A percentile compares a stretch with the other conserved stretches of the same genome.
These are phyloP conservation scores for Larimichthys crocea DNA, from an alignment of 2,113 vertebrate species.

Conservation along the genomic window DNA sequence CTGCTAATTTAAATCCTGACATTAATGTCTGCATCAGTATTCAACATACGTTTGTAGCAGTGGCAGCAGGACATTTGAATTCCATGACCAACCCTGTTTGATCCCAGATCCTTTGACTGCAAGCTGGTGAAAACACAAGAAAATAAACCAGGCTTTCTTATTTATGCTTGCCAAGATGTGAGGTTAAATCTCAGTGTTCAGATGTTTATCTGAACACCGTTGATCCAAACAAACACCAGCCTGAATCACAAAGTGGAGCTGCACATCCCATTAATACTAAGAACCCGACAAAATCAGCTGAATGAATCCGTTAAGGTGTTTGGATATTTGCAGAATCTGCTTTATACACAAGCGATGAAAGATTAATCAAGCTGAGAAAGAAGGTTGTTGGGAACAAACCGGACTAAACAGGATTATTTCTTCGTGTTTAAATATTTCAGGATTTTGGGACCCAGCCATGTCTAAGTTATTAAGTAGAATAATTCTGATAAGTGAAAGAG, in stretches of 20 bases:
- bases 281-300: neutral
- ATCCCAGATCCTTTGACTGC: neutral
- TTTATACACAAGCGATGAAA: slow-evolving; percentile 5
- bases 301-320: neutral
- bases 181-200: neutral
- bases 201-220: neutral
- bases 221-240: neutral
- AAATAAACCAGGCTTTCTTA: neutral
- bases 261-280: neutral
- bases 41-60: slow-evolving; percentile 2
- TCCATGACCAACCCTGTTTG: slow-evolving; percentile 8
- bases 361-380: neutral
- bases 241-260: neutral
- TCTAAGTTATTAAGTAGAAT: neutral
- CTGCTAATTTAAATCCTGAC: slow-evolving; percentile 4
- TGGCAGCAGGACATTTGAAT: neutral
- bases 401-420: neutral
- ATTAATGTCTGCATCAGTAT: slow-evolving; percentile 44
- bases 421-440: neutral
- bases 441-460: neutral
- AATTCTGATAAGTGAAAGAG: neutral
- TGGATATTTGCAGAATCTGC: neutral
- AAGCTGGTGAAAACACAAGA: neutral
- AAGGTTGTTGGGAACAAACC: too few species aligned
- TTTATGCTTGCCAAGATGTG: neutral